Base-by-base conservation (phyloP, 2,888 invertebrate genomes). In the Eledona agricola region DNA sequence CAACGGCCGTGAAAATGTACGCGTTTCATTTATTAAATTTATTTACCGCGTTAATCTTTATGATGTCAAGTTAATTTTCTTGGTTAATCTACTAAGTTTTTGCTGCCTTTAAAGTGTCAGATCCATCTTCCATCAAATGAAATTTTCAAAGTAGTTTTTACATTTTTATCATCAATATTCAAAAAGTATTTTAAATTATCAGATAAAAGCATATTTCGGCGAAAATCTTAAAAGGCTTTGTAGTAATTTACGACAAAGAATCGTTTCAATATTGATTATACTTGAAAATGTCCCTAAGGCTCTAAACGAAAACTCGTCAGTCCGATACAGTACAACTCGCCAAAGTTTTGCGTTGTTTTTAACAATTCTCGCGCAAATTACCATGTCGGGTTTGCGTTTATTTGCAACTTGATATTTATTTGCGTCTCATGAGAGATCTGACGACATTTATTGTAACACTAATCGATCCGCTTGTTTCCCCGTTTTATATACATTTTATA, bases 41-140 rank as follows among this genome's bases (percentile, higher is more conserved):
- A 50, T 55, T 45, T 45, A 50, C 55, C 25, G 38, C 55, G 45
- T 55, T 55, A 50, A 50, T 55, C 55, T 45, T 50, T 50, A 50
- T 22, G 42, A 43, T 50, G 50, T 55, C 45, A 32, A 38, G 45
- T 50, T 55, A 50, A 55, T 55, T 50, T 37, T 38, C 45, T 45
- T 32, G 34, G 38, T 43, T 49, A 45, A 50, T 50, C 45, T 31
- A 28, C 26, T 12, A 40, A 29, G 15, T 42, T 43, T 55, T 50
- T 45, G 4, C 10, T 5, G 12, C 25, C 16, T 28, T 51, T 45
- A 45, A 42, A 31, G 12, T 47, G 53, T 34, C 29, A 11, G 25
- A 19, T 11, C 4, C 15, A 42, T 32, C 15, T 26, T 23, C 7
- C 6, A 7, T 3, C 4, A 26, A 17, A 35, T 35, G 17, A 26